Percentiles rank a stretch among this genome's conserved stretches.
Evolutionary conservation across 2,888 invertebrate genomes (phyloP).

Genomic region (Caprella mutica): DNA sequence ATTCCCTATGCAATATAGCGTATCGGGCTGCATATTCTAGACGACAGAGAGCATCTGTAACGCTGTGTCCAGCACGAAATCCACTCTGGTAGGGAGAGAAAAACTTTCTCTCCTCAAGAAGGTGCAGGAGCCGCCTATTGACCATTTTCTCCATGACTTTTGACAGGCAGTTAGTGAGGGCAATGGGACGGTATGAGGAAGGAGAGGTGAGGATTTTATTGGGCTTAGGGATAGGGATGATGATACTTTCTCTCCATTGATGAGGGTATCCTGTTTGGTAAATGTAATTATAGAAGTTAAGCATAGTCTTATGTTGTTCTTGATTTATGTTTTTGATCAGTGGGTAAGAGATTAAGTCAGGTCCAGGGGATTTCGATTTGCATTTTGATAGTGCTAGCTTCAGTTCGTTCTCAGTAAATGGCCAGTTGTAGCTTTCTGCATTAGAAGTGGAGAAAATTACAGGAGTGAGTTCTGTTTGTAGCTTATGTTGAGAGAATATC

Average conservation of each 20-base stretch:
- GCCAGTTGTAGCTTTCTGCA: background rate
- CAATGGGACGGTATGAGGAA: background rate
- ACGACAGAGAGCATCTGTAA: background rate
- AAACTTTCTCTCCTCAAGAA: too few species aligned
- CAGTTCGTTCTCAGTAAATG: background rate
- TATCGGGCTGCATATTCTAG: background rate
- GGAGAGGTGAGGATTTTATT: background rate
- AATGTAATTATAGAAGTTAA: background rate
- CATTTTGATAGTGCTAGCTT: background rate
- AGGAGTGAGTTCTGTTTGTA: too few species aligned
- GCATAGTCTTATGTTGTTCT: background rate
- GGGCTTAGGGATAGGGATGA: background rate
- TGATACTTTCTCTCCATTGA: background rate
- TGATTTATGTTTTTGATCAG: background rate
- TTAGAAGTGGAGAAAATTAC: too few species aligned
- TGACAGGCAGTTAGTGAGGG: too few species aligned
- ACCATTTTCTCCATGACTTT: too few species aligned
- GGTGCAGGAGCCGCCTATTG: too few species aligned
- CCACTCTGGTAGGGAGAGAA: too few species aligned
- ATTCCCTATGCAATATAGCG: too few species aligned
- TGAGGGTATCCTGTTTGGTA: background rate
- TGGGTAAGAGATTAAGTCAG: background rate
- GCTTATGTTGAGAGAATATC: too few species aligned
- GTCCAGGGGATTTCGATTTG: background rate
- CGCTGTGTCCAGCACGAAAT: too few species aligned